Evolutionary conservation across 2,888 invertebrate genomes (phyloP).

Genomic region (Periphyllus acericola): DNA sequence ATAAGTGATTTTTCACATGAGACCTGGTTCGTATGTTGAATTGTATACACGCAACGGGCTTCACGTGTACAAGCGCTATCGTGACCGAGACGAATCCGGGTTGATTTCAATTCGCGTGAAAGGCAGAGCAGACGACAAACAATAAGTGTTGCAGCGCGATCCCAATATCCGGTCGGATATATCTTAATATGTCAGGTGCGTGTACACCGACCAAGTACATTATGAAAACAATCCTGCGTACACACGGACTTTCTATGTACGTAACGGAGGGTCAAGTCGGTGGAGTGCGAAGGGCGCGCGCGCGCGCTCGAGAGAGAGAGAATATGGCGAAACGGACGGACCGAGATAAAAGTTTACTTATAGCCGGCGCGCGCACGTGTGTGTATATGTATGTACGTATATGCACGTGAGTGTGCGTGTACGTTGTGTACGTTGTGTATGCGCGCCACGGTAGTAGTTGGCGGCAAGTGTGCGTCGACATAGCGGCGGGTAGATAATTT

Average conservation of each 20-base stretch:
- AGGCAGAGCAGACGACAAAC: background rate
- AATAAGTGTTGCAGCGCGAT: too few relatives aligned
- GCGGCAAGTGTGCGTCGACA: background rate
- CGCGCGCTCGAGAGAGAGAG: constrained; percentile 2
- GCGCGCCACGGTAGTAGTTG: background rate
- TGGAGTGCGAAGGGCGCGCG: background rate
- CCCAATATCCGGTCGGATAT: constrained; percentile 6
- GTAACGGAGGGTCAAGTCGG: background rate
- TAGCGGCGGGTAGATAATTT: constrained; percentile 39
- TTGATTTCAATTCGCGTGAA: background rate
- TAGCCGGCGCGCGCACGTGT: constrained; percentile 24
- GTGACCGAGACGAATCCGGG: background rate
- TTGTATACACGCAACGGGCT: too few relatives aligned
- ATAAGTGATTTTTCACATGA: too few relatives aligned
- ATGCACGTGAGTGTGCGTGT: background rate
- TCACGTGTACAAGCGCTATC: background rate
- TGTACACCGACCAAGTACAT: background rate
- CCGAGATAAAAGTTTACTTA: constrained; percentile 59
- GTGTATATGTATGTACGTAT: background rate
- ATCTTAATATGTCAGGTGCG: background rate
- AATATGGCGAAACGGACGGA: constrained; percentile 44
- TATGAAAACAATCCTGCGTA: too few relatives aligned
- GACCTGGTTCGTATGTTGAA: too few relatives aligned
- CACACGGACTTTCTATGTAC: too few relatives aligned
- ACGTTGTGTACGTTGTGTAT: background rate